phyloP scores from a whole-genome alignment of 92 coral and sea anemone species.

The Zoanthus sociatus region DNA sequence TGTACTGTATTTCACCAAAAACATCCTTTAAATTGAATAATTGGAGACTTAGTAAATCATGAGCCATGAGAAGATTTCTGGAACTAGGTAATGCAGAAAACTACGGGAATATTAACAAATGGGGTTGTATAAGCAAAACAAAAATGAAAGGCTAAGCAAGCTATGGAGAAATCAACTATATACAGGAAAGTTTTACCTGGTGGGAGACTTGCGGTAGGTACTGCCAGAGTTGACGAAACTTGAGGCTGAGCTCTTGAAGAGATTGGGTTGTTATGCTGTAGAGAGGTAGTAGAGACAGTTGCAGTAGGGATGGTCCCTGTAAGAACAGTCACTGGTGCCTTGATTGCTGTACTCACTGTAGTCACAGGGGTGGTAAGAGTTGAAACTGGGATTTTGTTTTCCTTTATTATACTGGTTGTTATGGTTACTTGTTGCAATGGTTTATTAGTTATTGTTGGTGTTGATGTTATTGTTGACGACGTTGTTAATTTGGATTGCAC shows the following conservation, averaged over 20 bases:
- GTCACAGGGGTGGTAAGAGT: conserved; percentile 3
- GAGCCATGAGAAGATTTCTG: not conserved
- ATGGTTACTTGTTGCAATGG: conserved; percentile 18
- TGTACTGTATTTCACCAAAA: too few relatives aligned
- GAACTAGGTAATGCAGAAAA: not conserved
- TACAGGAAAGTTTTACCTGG: conserved; percentile 14
- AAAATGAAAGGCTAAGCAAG: too few relatives aligned
- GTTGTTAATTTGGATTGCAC: not conserved
- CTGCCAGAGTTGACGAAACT: not conserved
- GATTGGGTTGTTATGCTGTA: conserved; percentile 14
- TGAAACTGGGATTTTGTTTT: not conserved
- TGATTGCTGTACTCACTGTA: conserved; percentile 21
- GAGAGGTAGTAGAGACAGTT: conserved; percentile 15
- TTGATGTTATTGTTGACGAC: not conserved
- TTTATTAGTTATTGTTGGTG: not conserved
- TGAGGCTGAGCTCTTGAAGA: conserved; percentile 1
- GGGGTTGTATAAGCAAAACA: too few relatives aligned
- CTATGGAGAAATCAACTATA: too few relatives aligned
- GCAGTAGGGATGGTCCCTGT: conserved; percentile 56
- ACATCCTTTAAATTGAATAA: too few relatives aligned
- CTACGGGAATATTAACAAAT: not conserved
- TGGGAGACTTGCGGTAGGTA: not conserved
- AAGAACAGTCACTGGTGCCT: conserved; percentile 57
- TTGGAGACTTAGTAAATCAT: not conserved
- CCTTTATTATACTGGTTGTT: not conserved